These are phyloP conservation scores for Dolichomitus sp. DNA, from an alignment of 2,888 invertebrate species.

Conservation along the genomic window DNA sequence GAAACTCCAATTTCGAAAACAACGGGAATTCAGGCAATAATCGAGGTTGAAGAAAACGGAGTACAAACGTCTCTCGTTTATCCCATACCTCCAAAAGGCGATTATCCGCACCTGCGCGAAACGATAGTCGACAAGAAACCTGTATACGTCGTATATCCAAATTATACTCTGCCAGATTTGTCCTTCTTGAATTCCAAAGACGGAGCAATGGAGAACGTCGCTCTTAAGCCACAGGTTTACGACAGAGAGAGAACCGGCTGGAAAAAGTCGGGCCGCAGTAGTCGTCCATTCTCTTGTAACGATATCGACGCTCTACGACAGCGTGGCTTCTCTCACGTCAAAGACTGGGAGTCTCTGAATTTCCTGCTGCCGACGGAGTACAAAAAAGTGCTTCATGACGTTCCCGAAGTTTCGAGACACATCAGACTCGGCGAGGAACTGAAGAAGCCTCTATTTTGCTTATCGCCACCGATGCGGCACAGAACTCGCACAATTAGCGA, in stretches of 20 bases:
- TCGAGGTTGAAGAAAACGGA: constrained; percentile 82
- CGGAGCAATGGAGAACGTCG: constrained; percentile 89
- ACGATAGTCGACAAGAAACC: constrained; percentile 88
- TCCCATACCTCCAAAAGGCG: constrained; percentile 80
- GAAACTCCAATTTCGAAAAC: constrained; percentile 75
- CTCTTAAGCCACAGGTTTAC: constrained; percentile 91
- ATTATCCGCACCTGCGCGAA: constrained; percentile 75
- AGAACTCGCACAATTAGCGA: constrained; percentile 89
- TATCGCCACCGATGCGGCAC: constrained; percentile 84
- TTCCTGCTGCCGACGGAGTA: constrained; percentile 95
- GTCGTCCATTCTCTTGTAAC: constrained; percentile 92
- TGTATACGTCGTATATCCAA: constrained; percentile 96
- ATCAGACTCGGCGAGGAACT: constrained; percentile 88
- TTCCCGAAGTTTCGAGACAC: constrained; percentile 92
- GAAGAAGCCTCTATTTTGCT: constrained; percentile 85
- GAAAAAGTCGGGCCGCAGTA: constrained; percentile 86
- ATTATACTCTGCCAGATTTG: constrained; percentile 95
- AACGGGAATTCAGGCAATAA: constrained; percentile 79
- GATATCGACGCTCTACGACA: constrained; percentile 94
- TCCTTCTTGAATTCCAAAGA: constrained; percentile 89
- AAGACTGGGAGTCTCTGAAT: constrained; percentile 97
- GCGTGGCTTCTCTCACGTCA: constrained; percentile 94
- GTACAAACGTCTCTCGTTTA: constrained; percentile 83
- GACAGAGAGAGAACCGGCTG: constrained; percentile 84
- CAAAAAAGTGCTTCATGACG: constrained; percentile 92